Percentiles rank a stretch among this genome's conserved stretches.
Conservation (phyloP, 1,140 invertebrate species). For the Pseudoatta argentina region DNA sequence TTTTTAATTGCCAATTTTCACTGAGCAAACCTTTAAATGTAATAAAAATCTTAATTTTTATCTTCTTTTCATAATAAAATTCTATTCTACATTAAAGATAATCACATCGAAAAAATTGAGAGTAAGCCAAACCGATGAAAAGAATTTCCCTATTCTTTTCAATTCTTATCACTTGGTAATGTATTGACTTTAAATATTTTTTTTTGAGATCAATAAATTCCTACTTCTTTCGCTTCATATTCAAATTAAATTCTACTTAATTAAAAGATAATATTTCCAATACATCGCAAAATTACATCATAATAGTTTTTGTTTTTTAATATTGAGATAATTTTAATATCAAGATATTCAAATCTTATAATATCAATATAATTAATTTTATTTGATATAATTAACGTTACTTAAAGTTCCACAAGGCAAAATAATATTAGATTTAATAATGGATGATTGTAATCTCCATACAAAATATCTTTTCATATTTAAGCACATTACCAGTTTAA, state of each 20-base stretch:
- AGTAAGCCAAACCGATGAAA: neutral
- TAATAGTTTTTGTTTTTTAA: conserved; percentile 11
- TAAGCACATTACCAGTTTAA: neutral
- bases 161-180: conserved; percentile 15
- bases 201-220: conserved; percentile 9
- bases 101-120: neutral
- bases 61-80: conserved; percentile 3
- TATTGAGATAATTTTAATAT: conserved; percentile 6
- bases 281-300: neutral
- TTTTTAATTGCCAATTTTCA: neutral
- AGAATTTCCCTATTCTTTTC: conserved; percentile 4
- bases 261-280: conserved; percentile 40
- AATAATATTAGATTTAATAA: neutral
- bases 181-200: conserved; percentile 21
- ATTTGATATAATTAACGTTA: neutral
- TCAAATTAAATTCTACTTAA: neutral
- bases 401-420: neutral
- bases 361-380: too few relatives aligned
- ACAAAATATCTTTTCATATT: neutral
- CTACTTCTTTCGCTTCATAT: neutral
- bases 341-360: too few relatives aligned
- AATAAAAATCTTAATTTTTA: neutral
- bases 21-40: neutral
- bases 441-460: neutral
- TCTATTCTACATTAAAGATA: neutral